Conservation (phyloP, 2,888 invertebrate genomes). For the Stenichneumon culpator region DNA sequence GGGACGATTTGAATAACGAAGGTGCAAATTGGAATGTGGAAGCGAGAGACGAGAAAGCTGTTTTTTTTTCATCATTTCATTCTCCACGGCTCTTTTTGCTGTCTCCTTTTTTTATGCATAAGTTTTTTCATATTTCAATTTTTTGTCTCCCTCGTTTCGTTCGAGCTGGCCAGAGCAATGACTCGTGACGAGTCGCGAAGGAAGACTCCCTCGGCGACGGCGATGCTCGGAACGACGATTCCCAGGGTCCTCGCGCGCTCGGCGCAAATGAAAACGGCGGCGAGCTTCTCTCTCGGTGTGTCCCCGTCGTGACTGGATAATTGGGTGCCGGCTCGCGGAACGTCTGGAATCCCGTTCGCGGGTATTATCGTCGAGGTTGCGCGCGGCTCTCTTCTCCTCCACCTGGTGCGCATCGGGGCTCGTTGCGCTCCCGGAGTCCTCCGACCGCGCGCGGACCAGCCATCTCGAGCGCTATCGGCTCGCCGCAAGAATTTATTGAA, state of each 20-base stretch:
- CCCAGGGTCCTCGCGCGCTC: slow-evolving; percentile 46
- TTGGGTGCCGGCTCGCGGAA: slow-evolving; percentile 56
- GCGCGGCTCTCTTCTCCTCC: slow-evolving; percentile 48
- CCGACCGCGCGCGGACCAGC: neutral
- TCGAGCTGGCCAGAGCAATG: slow-evolving; percentile 41
- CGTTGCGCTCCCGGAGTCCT: slow-evolving; percentile 9
- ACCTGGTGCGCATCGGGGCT: slow-evolving; percentile 46
- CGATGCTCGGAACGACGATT: slow-evolving; percentile 30
- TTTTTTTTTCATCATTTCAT: neutral
- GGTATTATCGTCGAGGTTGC: slow-evolving; percentile 50
- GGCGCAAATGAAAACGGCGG: slow-evolving; percentile 51
- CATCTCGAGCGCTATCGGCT: slow-evolving; percentile 16
- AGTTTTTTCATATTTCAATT: neutral
- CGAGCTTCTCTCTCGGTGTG: slow-evolving; percentile 26
- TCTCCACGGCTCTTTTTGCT: neutral
- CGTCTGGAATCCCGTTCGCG: slow-evolving; percentile 59
- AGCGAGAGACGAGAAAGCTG: neutral
- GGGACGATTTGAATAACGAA: slow-evolving; percentile 53
- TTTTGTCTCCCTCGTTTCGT: slow-evolving; percentile 10
- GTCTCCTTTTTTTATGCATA: slow-evolving; percentile 5
- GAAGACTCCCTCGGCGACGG: slow-evolving; percentile 2
- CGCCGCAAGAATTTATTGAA: slow-evolving; percentile 53
- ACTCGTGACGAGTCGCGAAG: slow-evolving; percentile 59
- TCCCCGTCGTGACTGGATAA: slow-evolving; percentile 63
- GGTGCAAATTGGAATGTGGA: slow-evolving; percentile 55